Percentiles rank a stretch among this genome's conserved stretches.
phyloP scores from a whole-genome alignment of 1,140 invertebrate species.

The Globodera rostochiensis region DNA sequence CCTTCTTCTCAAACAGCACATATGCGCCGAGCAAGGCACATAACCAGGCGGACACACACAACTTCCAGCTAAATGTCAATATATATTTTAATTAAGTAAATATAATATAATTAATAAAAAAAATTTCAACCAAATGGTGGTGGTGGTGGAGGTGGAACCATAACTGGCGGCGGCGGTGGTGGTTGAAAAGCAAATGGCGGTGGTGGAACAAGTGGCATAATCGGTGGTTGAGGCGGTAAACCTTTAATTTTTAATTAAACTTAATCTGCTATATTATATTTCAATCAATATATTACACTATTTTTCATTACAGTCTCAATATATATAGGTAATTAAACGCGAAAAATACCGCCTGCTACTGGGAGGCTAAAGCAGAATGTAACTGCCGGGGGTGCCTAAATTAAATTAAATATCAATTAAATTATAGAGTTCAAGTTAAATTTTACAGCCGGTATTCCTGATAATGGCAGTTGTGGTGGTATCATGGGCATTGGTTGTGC shows the following conservation, averaged over 20 bases:
- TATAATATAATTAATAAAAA: not conserved
- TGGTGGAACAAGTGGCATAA: not conserved
- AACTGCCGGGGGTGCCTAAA: not conserved
- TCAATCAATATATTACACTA: too few species aligned
- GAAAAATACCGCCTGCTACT: conserved; percentile 8
- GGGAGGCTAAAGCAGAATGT: not conserved
- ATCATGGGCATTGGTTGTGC: conserved; percentile 19
- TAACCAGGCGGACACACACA: conserved; percentile 31
- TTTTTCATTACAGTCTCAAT: not conserved
- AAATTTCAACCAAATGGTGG: not conserved
- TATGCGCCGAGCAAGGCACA: conserved; percentile 19
- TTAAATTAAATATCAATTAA: not conserved
- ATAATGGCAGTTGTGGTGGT: not conserved
- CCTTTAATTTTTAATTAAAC: not conserved
- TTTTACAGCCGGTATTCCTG: not conserved
- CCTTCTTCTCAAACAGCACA: conserved; percentile 18
- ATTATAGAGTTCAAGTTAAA: not conserved
- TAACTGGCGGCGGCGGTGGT: conserved; percentile 4
- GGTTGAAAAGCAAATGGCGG: conserved; percentile 12
- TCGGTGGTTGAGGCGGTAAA: not conserved
- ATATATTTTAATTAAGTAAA: not conserved
- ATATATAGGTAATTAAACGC: not conserved
- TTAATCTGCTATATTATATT: too few species aligned
- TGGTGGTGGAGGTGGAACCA: not conserved
- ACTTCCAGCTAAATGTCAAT: not conserved